A percentile compares a stretch with the other conserved stretches of the same genome.
These are phyloP conservation scores for Enteromius trimaculatus DNA, from an alignment of 2,797 vertebrate species.

Conservation along the genomic window DNA sequence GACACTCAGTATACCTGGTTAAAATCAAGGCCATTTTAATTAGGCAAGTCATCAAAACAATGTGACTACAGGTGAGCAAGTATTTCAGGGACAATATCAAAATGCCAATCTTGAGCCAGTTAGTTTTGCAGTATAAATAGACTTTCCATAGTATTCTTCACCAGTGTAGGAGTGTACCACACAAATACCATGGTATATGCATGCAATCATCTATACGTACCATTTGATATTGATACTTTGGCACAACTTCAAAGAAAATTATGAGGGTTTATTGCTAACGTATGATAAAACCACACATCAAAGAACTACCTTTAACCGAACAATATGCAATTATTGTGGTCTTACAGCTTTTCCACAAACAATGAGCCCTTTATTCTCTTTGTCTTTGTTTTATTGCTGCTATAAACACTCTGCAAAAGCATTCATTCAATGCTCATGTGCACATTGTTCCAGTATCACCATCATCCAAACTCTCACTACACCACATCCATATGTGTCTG, in stretches of 20 bases:
- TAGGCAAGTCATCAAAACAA: neutral
- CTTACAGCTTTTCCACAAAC: slow-evolving; percentile 45
- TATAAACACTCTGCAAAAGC: slow-evolving; percentile 17
- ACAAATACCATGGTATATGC: neutral
- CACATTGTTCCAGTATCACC: neutral
- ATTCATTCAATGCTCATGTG: slow-evolving; percentile 22
- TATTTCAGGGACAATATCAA: neutral
- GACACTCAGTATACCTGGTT: neutral
- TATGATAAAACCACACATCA: slow-evolving; percentile 6
- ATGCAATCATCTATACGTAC: neutral
- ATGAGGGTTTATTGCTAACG: neutral
- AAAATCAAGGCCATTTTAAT: neutral
- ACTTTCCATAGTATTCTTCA: neutral
- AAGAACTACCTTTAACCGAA: slow-evolving; percentile 15
- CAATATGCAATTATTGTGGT: slow-evolving; percentile 34
- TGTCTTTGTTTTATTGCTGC: slow-evolving; percentile 17
- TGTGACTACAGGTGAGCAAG: neutral
- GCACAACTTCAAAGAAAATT: neutral
- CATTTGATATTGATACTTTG: neutral
- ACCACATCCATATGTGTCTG: slow-evolving; percentile 16
- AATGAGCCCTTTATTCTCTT: slow-evolving; percentile 45
- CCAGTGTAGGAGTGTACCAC: neutral
- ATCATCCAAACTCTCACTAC: slow-evolving; percentile 18
- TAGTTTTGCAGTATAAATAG: neutral
- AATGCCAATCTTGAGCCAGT: neutral